A percentile compares a stretch with the other conserved stretches of the same genome.
Evolutionary conservation across 1,140 invertebrate species (phyloP).

Genomic region (Muscidifurax raptorellus): DNA sequence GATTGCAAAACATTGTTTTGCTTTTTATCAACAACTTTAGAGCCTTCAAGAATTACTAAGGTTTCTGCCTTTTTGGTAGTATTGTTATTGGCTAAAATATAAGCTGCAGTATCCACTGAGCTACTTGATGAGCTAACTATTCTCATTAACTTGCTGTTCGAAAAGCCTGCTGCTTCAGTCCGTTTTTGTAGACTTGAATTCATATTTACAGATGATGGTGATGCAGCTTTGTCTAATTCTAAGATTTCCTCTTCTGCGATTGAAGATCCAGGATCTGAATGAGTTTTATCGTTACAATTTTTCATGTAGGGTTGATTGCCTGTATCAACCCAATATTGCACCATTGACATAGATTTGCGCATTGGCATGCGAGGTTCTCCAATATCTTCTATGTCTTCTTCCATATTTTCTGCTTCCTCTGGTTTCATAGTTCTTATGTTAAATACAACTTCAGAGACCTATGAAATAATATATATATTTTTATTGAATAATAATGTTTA

Average conservation of each 20-base stretch:
- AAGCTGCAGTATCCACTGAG: conserved; percentile 64
- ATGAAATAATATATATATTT: neutral
- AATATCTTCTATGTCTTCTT: neutral
- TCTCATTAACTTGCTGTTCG: neutral
- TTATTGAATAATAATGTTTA: neutral
- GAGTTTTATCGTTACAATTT: conserved; percentile 11
- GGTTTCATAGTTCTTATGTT: neutral
- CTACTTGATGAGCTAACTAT: conserved; percentile 50
- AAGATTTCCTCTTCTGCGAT: conserved; percentile 50
- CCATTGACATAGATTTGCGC: conserved; percentile 55
- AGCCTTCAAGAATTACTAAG: conserved; percentile 60
- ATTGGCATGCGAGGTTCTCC: conserved; percentile 46
- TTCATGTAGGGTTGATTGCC: conserved; percentile 58
- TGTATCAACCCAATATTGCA: conserved; percentile 68
- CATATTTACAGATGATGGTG: neutral
- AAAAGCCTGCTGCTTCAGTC: neutral
- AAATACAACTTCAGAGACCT: neutral
- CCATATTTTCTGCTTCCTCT: neutral
- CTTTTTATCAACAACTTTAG: conserved; percentile 46
- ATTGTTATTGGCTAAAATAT: conserved; percentile 65
- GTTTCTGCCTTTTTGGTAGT: conserved; percentile 60
- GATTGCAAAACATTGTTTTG: neutral
- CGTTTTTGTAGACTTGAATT: neutral
- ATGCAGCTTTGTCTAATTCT: neutral
- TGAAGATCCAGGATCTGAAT: conserved; percentile 52